These are phyloP conservation scores for Heliocidaris erythrogramma DNA, from an alignment of 35 echinoderm and acorn worm species.

Conservation along the genomic window DNA sequence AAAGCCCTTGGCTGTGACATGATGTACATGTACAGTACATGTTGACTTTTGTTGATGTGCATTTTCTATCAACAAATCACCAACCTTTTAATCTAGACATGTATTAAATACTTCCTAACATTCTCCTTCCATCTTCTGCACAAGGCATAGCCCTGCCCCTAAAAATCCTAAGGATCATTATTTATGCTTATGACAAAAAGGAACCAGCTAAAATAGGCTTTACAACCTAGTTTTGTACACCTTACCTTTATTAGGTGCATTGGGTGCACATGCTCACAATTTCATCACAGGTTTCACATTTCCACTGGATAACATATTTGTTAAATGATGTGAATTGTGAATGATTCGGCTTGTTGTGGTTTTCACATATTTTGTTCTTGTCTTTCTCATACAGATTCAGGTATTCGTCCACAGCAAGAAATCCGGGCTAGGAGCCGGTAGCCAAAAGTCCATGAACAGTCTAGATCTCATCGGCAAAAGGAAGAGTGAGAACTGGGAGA, in stretches of 20 bases:
- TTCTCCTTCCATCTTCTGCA: too few relatives aligned
- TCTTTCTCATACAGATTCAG: conserved; percentile 67
- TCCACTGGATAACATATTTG: background rate
- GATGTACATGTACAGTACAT: too few relatives aligned
- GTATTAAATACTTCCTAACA: background rate
- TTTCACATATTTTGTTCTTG: background rate
- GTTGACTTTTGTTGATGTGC: too few relatives aligned
- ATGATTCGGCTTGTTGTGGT: background rate
- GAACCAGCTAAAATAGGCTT: too few relatives aligned
- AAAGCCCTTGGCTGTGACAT: too few relatives aligned
- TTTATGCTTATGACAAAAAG: too few relatives aligned
- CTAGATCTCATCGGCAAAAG: conserved; percentile 47
- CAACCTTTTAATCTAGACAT: background rate
- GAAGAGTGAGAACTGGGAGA: conserved; percentile 66
- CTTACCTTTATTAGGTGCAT: too few relatives aligned
- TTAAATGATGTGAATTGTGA: background rate
- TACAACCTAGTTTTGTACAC: too few relatives aligned
- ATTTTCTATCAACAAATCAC: background rate
- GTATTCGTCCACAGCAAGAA: conserved; percentile 68
- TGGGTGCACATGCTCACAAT: background rate
- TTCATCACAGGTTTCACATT: background rate
- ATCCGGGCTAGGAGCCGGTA: conserved; percentile 64
- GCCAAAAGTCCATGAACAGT: conserved; percentile 45
- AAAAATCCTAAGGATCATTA: too few relatives aligned
- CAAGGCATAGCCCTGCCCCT: too few relatives aligned